Percentiles rank a stretch among this genome's conserved stretches.
Conservation (phyloP, 1,140 invertebrate genomes). For the Zaprionus tsacasi region DNA sequence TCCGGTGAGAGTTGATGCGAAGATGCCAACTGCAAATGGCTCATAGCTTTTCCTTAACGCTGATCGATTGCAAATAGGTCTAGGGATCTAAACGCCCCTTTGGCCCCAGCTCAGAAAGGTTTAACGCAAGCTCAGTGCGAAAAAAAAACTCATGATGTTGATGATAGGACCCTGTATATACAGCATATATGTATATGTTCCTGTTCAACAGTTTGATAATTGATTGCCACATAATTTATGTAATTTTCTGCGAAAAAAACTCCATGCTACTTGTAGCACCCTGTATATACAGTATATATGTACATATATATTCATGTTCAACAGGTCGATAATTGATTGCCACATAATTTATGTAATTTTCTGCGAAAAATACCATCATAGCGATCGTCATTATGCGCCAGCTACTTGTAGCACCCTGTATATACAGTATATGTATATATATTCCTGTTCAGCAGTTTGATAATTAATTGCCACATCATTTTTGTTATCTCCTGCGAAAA, state of each 20-base stretch:
- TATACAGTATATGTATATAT: slow-evolving; percentile 30
- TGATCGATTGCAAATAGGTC: slow-evolving; percentile 82
- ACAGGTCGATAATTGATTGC: slow-evolving; percentile 83
- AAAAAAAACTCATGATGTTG: background rate
- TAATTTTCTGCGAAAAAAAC: slow-evolving; percentile 75
- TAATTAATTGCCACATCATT: slow-evolving; percentile 84
- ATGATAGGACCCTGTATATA: too few species aligned
- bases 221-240: slow-evolving; percentile 84
- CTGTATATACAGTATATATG: background rate
- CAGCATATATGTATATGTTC: background rate
- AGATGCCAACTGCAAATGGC: slow-evolving; percentile 61
- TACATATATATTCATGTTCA: slow-evolving; percentile 60
- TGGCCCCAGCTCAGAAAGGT: slow-evolving; percentile 27
- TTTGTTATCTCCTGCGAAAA: slow-evolving; percentile 80
- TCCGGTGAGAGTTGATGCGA: slow-evolving; percentile 64
- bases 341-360: slow-evolving; percentile 84
- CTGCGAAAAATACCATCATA: slow-evolving; percentile 42
- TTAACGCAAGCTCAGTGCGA: background rate
- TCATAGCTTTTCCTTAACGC: slow-evolving; percentile 70
- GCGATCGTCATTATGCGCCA: too few species aligned
- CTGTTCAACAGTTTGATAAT: slow-evolving; percentile 82
- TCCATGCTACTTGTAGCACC: background rate
- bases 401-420: slow-evolving; percentile 7
- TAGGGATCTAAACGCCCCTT: slow-evolving; percentile 65
- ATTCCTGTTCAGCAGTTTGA: slow-evolving; percentile 78